Percentiles rank a stretch among this genome's conserved stretches.
Conservation (phyloP, 2,113 vertebrate genomes). For the Sinocyclocheilus grahami region DNA sequence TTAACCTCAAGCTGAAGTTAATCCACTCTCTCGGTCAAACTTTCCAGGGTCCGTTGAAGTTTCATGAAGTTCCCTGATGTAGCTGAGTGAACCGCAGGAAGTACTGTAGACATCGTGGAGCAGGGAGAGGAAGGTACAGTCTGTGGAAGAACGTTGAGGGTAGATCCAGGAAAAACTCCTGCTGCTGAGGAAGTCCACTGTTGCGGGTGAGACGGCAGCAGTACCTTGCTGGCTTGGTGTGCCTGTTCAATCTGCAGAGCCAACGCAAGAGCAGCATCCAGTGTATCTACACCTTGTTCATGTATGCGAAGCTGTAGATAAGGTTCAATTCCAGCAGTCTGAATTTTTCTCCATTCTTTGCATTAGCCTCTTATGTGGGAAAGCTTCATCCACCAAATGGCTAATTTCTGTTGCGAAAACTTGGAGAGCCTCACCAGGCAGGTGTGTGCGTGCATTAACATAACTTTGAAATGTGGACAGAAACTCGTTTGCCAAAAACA, state of each 20-base stretch:
- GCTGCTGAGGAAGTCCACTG: neutral
- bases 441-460: neutral
- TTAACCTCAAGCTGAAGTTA: too few species aligned
- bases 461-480: neutral
- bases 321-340: too few species aligned
- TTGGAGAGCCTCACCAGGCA: neutral
- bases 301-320: too few species aligned
- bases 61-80: neutral
- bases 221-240: neutral
- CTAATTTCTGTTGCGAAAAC: neutral
- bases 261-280: neutral
- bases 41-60: too few species aligned
- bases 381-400: neutral
- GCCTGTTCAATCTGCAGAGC: neutral
- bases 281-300: too few species aligned
- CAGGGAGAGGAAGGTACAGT: too few species aligned
- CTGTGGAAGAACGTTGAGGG: too few species aligned
- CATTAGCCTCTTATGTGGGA: neutral
- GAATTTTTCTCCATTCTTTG: too few species aligned
- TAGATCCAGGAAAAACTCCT: too few species aligned
- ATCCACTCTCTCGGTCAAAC: too few species aligned
- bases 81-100: neutral
- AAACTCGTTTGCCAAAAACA: neutral
- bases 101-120: too few species aligned
- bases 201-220: neutral